These are phyloP conservation scores for Arrhopalites spinosus DNA, from an alignment of 2,888 invertebrate species.

Conservation along the genomic window DNA sequence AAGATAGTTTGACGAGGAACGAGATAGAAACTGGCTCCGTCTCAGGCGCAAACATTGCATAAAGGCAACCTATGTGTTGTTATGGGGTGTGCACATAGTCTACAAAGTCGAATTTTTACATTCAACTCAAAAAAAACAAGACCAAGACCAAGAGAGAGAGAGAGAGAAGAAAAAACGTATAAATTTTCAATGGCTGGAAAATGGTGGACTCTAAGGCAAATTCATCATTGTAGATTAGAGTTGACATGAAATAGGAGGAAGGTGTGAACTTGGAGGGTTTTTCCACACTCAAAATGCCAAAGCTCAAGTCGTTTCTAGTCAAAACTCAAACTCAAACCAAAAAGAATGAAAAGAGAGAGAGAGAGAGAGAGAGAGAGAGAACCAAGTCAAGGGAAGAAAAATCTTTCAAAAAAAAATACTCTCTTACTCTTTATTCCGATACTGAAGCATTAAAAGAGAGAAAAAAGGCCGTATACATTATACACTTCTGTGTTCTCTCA, in stretches of 20 bases:
- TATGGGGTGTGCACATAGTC: neutral
- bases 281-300: conserved; percentile 17
- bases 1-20: too few relatives aligned
- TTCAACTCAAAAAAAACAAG: neutral
- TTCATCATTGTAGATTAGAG: conserved; percentile 40
- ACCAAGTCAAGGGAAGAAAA: neutral
- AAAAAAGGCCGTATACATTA: neutral
- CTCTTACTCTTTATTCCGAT: too few relatives aligned
- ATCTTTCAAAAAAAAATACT: neutral
- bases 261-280: conserved; percentile 41
- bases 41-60: neutral
- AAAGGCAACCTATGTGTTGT: neutral
- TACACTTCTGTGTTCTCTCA: neutral
- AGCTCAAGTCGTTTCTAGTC: neutral
- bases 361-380: conserved; percentile 1
- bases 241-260: conserved; percentile 45
- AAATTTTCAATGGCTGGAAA: conserved; percentile 25
- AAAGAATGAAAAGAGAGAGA: conserved; percentile 7
- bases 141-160: neutral
- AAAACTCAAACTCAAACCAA: conserved; percentile 3
- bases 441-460: too few relatives aligned
- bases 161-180: neutral
- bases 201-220: conserved; percentile 33
- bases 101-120: too few relatives aligned
- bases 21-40: too few relatives aligned